Evolutionary conservation across 2,888 invertebrate genomes (phyloP), one percentile per base, ranked within the genome.

Genomic region (Smittia sp.): DNA sequence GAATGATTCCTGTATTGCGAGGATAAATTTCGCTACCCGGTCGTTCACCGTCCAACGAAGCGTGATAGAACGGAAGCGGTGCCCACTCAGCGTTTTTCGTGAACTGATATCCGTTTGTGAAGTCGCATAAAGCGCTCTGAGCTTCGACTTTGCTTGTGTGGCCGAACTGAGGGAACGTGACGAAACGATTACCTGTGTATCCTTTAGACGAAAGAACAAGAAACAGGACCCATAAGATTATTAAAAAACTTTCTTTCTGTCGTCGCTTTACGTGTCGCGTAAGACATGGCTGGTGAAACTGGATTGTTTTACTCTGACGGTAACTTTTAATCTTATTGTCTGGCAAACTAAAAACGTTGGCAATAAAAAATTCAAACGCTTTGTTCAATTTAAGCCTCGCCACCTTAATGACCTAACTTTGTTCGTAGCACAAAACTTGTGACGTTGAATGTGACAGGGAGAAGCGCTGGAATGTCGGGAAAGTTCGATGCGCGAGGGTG

Each of bases 31-130:
- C 86, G 11, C 52, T 15, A 39, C 69, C 67, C 6, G 62, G 46
- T 27, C 68, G 22, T 25, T 74, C 74, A 0, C 54, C 68, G 67
- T 62, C 68, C 20, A 74, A 68, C 9, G 73, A 63, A 9, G 65
- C 27, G 22, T 69, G 52, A 74, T 70, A 65, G 67, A 69, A 41
- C 46, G 73, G 73, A 7, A 88, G 87, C 3, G 91, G 90, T 27
- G 90, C 89, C 91, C 91, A 92, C 80, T 89, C 89, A 6, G 89
- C 88, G 78, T 89, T 89, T 78, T 89, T 85, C 74, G 89, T 85
- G 78, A 88, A 85, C 75, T 89, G 86, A 81, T 91, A 90, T 80
- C 90, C 89, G 20, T 89, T 87, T 0, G 90, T 89, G 80, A 92
- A 92, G 78, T 91, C 90, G 77, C 89, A 88, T 27, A 92, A 84